Conservation (phyloP, 2,888 invertebrate genomes). For the Gasteruption jaculator region DNA sequence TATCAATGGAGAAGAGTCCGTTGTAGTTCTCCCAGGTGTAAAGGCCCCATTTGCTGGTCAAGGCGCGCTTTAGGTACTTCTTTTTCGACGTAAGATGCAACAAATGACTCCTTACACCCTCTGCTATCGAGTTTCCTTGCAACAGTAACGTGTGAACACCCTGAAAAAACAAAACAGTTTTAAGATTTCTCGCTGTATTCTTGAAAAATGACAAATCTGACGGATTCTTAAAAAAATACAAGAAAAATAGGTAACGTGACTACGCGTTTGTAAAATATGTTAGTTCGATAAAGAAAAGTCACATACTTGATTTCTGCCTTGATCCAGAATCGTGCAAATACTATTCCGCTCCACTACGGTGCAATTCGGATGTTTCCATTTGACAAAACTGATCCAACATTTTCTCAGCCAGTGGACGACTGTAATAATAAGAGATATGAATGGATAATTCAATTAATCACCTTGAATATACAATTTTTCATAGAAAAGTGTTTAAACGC, state of each 20-base stretch:
- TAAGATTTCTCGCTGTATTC: no score
- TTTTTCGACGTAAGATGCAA: slow-evolving; percentile 33
- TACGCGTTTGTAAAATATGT: neutral
- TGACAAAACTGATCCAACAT: slow-evolving; percentile 39
- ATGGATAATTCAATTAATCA: neutral
- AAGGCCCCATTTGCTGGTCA: slow-evolving; percentile 71
- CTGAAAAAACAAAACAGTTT: slow-evolving; percentile 23
- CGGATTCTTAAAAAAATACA: neutral
- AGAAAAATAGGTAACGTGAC: neutral
- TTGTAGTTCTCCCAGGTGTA: slow-evolving; percentile 70
- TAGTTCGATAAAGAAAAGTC: no score
- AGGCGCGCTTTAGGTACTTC: slow-evolving; percentile 62
- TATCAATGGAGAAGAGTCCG: slow-evolving; percentile 62
- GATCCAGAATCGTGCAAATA: slow-evolving; percentile 41
- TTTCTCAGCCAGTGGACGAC: slow-evolving; percentile 39
- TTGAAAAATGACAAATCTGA: no score
- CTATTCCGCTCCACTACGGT: slow-evolving; percentile 39
- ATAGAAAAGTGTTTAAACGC: neutral
- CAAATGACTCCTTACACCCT: slow-evolving; percentile 36
- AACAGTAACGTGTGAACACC: slow-evolving; percentile 44
- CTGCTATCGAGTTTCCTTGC: slow-evolving; percentile 37
- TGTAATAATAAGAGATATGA: slow-evolving; percentile 23
- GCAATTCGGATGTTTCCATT: slow-evolving; percentile 42
- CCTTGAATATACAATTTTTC: neutral
- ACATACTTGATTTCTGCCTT: slow-evolving; percentile 44